Conservation (phyloP, 1,140 invertebrate species). For the Pantala flavescens region DNA sequence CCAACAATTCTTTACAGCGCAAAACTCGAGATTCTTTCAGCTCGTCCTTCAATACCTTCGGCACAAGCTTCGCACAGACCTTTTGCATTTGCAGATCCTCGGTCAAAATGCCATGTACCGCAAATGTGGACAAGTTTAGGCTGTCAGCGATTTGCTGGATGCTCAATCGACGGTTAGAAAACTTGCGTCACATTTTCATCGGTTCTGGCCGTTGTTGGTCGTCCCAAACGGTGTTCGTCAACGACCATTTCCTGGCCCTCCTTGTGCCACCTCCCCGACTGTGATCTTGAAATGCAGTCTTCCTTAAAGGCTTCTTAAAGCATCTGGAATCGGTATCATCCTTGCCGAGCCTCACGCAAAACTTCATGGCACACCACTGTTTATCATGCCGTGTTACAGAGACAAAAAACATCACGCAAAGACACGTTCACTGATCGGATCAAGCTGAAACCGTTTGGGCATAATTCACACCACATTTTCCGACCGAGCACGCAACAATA, state of each 20-base stretch:
- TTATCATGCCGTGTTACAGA: no score
- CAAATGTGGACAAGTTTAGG: constrained; percentile 14
- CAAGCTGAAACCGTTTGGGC: no score
- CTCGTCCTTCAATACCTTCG: background rate
- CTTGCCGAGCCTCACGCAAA: constrained; percentile 11
- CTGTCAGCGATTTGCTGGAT: constrained; percentile 14
- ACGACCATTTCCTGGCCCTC: constrained; percentile 9
- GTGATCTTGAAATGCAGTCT: no score
- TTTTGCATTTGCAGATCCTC: no score
- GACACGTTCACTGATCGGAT: no score
- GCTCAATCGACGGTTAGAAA: no score
- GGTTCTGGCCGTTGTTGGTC: no score
- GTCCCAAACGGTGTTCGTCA: constrained; percentile 13
- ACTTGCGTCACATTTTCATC: no score
- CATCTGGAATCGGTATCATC: constrained; percentile 11
- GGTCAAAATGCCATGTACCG: constrained; percentile 12
- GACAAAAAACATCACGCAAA: no score
- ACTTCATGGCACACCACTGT: constrained; percentile 13
- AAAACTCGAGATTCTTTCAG: background rate
- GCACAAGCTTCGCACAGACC: background rate
- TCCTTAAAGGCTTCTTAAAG: constrained; percentile 11
- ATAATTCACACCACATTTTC: no score
- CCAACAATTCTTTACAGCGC: constrained; percentile 5
- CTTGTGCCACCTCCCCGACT: background rate
- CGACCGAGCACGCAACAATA: no score